Evolutionary conservation across 1,140 invertebrate genomes (phyloP).

Genomic region (Micrasema longulum): DNA sequence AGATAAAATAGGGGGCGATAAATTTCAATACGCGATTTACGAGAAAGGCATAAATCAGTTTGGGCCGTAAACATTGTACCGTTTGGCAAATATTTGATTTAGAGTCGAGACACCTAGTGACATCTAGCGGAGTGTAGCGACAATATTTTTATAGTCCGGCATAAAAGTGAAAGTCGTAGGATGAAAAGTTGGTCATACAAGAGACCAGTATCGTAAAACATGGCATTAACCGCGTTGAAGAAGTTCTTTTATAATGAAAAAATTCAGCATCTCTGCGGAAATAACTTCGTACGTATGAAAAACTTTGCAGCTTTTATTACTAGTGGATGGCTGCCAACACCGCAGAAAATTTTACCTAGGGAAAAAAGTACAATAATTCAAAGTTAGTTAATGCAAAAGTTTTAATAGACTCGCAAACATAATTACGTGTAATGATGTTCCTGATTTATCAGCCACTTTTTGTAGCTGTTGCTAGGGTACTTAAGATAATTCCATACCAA

Average conservation of each 20-base stretch:
- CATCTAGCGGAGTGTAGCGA: constrained; percentile 27
- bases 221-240: not conserved
- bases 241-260: not conserved
- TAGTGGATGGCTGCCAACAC: no score
- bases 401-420: no score
- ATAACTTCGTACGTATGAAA: not conserved
- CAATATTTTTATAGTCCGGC: constrained; percentile 44
- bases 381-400: no score
- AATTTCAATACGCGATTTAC: constrained; percentile 53
- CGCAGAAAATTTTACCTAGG: no score
- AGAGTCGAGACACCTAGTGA: constrained; percentile 30
- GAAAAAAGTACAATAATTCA: no score
- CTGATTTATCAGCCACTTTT: no score
- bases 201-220: not conserved
- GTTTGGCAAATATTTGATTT: constrained; percentile 53
- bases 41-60: constrained; percentile 50
- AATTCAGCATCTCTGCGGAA: not conserved
- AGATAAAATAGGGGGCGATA: constrained; percentile 40
- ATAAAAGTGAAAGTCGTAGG: not conserved
- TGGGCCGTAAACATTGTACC: constrained; percentile 47
- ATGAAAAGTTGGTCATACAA: no score
- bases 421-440: no score
- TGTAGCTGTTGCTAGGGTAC: no score
- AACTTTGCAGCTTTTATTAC: no score
- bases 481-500: no score